phyloP scores from a whole-genome alignment of 2,797 vertebrate species.

The Synanceia verrucosa region DNA sequence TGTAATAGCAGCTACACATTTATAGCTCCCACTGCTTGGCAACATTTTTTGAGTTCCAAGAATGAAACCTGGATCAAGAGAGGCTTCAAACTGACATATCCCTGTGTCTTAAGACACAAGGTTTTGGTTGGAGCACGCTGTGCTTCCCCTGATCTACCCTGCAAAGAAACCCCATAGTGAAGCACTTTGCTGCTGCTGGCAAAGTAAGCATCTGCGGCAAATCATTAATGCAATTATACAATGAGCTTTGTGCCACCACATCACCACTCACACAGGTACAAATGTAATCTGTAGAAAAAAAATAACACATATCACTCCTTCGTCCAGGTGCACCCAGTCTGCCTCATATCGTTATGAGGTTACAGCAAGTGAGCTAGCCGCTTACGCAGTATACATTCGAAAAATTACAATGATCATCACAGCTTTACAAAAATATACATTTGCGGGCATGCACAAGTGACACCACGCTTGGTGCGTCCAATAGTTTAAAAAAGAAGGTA shows the following conservation, averaged over 20 bases:
- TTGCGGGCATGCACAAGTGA: constrained; percentile 53
- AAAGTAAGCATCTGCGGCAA: constrained; percentile 18
- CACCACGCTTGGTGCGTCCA: constrained; percentile 28
- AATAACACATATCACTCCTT: neutral
- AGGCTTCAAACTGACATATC: constrained; percentile 6
- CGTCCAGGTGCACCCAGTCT: constrained; percentile 15
- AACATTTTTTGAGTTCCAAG: constrained; percentile 28
- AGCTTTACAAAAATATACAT: constrained; percentile 81
- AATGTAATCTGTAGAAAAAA: constrained; percentile 28
- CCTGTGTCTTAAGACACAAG: constrained; percentile 27
- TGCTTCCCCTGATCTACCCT: constrained; percentile 28
- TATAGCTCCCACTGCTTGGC: constrained; percentile 24
- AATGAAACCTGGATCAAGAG: constrained; percentile 23
- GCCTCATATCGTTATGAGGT: constrained; percentile 34
- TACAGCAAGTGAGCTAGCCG: constrained; percentile 30
- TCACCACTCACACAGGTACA: constrained; percentile 32
- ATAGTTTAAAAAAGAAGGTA: constrained; percentile 53
- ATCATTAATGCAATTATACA: constrained; percentile 24
- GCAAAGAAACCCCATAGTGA: constrained; percentile 20
- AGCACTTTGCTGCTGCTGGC: constrained; percentile 11
- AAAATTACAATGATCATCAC: constrained; percentile 36
- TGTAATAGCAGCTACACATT: constrained; percentile 3
- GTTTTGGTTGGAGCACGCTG: constrained; percentile 30
- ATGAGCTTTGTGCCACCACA: constrained; percentile 34
- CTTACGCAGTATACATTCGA: constrained; percentile 51